Evolutionary conservation across 2,113 vertebrate species (phyloP), one percentile per base, ranked within the genome.

Genomic region (Bambusicola thoracicus): DNA sequence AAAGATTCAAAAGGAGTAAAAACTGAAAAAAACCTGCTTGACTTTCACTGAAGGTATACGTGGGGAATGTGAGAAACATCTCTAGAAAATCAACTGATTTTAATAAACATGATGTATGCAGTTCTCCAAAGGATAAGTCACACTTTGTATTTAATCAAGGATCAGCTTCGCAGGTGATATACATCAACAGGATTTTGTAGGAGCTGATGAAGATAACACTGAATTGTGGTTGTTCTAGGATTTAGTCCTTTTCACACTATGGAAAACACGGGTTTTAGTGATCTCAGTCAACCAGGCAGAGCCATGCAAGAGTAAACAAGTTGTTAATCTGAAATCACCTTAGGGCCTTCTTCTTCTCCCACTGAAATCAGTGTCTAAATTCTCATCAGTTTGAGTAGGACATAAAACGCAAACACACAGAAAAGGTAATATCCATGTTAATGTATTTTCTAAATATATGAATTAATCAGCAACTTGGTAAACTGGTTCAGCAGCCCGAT

Each of bases 371-470:
- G 49, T 89, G 91, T 91, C 70, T 91, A 69, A 92, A 93, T 85
- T 95, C 81, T 62, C 94, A 93, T 92, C 87, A 83, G 77, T 89
- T 92, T 90, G 76, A 91, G 82, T 81, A 66, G 85, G 87, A 86
- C 92, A 92, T 93, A 90, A 93, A 95, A 94, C 46, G 29, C 40
- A 66, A 72, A 92, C 75, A 92, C 43, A 55, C 22, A 69, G 72
- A 92, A 65, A 65, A 2, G 27, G 68, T 95, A 94, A 94, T 97
- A 93, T 94, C 85, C 93, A 95, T 94, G 89, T 94, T 96, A 95
- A 95, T 96, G 67, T 94, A 63, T 95, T 92, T 96, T 90, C 88
- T 87, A 96, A 93, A 91, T 96, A 92, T 24, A 40, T 92, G 91
- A 93, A 91, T 96, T 94, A 93, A 97, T 89, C 94, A 85, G 56